Conservation (phyloP, 2,888 invertebrate species). For the Clitarchus hookeri region DNA sequence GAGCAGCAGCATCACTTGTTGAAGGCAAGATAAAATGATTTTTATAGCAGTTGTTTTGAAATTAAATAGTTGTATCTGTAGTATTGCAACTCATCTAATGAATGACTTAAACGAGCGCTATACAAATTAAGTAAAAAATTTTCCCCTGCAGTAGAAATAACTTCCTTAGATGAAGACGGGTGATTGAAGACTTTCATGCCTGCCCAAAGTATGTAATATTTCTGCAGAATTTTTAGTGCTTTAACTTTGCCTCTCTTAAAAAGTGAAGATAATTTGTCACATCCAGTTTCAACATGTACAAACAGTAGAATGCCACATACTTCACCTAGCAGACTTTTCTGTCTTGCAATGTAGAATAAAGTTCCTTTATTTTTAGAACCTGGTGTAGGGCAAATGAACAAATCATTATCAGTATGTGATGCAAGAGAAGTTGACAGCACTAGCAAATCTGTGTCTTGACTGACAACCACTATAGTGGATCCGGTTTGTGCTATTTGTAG, state of each 20-base stretch:
- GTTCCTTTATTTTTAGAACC: not conserved
- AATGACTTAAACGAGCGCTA: not conserved
- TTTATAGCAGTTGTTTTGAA: no score
- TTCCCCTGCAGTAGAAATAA: not conserved
- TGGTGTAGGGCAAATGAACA: not conserved
- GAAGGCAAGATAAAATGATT: no score
- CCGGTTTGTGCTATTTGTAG: not conserved
- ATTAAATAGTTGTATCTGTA: no score
- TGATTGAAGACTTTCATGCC: not conserved
- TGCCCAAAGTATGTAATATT: no score
- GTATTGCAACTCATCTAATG: no score
- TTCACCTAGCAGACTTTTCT: not conserved
- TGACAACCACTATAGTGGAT: not conserved
- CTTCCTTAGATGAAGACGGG: not conserved
- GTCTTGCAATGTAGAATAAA: not conserved
- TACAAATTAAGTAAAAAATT: not conserved
- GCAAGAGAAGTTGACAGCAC: not conserved
- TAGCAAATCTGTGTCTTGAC: not conserved
- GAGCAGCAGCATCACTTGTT: no score
- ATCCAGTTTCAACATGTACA: not conserved
- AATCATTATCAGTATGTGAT: not conserved
- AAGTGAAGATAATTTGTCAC: no score
- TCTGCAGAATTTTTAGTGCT: no score
- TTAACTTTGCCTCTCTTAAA: no score
- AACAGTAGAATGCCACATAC: not conserved